Conservation (phyloP, 1,140 invertebrate genomes). For the Drosophila baimaii region DNA sequence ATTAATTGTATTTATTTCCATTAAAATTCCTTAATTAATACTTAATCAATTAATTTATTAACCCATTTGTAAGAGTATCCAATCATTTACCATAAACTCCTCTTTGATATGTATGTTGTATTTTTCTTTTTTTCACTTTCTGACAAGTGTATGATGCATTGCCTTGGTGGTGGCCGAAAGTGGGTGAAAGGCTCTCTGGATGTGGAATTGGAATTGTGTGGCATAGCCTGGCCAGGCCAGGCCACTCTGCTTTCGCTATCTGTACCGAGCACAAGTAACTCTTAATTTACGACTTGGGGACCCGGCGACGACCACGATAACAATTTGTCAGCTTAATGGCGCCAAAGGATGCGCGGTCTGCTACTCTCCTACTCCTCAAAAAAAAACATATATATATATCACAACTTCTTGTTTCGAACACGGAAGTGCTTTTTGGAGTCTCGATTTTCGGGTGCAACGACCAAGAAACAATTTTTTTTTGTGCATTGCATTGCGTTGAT, state of each 20-base stretch:
- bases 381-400: background rate
- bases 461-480: slow-evolving; percentile 47
- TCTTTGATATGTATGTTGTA: slow-evolving; percentile 31
- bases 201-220: slow-evolving; percentile 12
- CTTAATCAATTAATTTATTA: background rate
- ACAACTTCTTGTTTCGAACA: slow-evolving; percentile 25
- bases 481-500: slow-evolving; percentile 61
- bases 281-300: slow-evolving; percentile 76
- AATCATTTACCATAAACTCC: background rate
- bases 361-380: too few relatives aligned
- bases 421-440: slow-evolving; percentile 49
- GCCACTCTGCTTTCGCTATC: slow-evolving; percentile 27
- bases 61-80: slow-evolving; percentile 13
- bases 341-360: slow-evolving; percentile 67
- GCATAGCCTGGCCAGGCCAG: too few relatives aligned
- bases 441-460: slow-evolving; percentile 45
- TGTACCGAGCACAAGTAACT: slow-evolving; percentile 43
- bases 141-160: slow-evolving; percentile 83
- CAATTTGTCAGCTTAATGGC: slow-evolving; percentile 83
- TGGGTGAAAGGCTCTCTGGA: slow-evolving; percentile 75
- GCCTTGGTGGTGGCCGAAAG: slow-evolving; percentile 67
- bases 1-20: too few relatives aligned
- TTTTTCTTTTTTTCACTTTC: slow-evolving; percentile 39
- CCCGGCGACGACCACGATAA: slow-evolving; percentile 65
- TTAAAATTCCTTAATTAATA: too few relatives aligned